A percentile compares a stretch with the other conserved stretches of the same genome.
Evolutionary conservation across 2,888 invertebrate species (phyloP).

Genomic region (Drosophila subquinaria): DNA sequence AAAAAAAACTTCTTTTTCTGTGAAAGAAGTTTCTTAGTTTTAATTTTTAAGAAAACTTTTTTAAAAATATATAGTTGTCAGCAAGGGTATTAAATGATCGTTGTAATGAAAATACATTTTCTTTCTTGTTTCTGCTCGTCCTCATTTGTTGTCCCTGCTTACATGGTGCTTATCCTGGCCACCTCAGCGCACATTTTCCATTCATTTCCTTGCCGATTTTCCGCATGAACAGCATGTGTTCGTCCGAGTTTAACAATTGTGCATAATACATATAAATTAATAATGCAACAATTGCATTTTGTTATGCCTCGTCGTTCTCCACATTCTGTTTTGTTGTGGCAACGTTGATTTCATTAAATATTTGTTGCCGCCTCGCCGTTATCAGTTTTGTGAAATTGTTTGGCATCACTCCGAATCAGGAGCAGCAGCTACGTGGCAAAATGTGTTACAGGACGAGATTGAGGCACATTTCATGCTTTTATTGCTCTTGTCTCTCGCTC

Average conservation of each 20-base stretch:
- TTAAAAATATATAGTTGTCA: too few species aligned
- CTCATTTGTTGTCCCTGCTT: constrained; percentile 55
- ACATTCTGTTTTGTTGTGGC: constrained; percentile 24
- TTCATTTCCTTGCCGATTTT: constrained; percentile 65
- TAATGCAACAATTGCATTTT: constrained; percentile 81
- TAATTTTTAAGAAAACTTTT: too few species aligned
- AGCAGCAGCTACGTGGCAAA: not conserved
- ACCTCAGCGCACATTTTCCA: constrained; percentile 45
- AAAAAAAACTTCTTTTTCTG: too few species aligned
- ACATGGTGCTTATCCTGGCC: constrained; percentile 61
- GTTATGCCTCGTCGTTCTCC: constrained; percentile 48
- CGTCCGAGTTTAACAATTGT: constrained; percentile 66
- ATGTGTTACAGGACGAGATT: not conserved
- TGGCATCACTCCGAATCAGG: constrained; percentile 45
- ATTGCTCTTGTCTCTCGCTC: constrained; percentile 52
- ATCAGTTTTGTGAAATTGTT: constrained; percentile 60
- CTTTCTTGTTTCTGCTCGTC: not conserved
- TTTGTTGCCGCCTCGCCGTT: constrained; percentile 62
- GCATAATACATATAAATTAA: constrained; percentile 77
- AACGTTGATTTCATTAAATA: constrained; percentile 79
- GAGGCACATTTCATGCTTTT: constrained; percentile 61
- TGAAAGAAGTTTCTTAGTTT: too few species aligned
- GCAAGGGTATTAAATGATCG: not conserved
- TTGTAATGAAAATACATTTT: not conserved
- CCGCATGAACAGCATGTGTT: constrained; percentile 61